Percentiles rank a stretch among this genome's conserved stretches.
phyloP scores from a whole-genome alignment of 2,113 vertebrate species.

The Laticauda colubrina region DNA sequence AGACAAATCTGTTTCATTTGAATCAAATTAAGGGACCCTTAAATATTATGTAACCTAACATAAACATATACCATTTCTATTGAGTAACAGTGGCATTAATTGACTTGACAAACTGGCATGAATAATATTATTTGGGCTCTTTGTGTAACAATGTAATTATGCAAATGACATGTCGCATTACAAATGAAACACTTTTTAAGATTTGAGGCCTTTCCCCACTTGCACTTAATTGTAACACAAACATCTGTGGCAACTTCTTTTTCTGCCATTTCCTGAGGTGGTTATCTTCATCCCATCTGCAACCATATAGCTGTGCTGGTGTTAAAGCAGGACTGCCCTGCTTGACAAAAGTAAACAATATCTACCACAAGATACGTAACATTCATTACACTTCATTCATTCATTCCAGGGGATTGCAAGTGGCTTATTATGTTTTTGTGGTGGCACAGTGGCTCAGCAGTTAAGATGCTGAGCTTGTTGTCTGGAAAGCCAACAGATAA shows the following conservation, averaged over 20 bases:
- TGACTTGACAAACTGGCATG: not conserved
- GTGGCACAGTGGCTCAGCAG: too few species aligned
- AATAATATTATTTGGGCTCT: not conserved
- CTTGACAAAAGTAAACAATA: not conserved
- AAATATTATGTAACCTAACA: not conserved
- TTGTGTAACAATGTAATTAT: not conserved
- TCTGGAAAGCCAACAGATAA: too few species aligned
- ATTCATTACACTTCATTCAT: not conserved
- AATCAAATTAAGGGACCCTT: not conserved
- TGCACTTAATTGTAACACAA: not conserved
- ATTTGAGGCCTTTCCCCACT: not conserved
- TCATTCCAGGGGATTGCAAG: not conserved
- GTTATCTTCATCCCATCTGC: not conserved
- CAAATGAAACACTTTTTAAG: not conserved
- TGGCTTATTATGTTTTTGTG: not conserved
- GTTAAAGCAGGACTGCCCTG: not conserved
- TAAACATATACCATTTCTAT: not conserved
- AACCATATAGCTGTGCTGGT: not conserved
- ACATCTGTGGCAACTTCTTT: not conserved
- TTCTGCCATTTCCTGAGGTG: not conserved
- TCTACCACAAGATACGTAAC: not conserved
- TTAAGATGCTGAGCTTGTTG: too few species aligned
- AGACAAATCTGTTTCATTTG: not conserved
- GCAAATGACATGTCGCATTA: not conserved
- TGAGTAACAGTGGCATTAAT: not conserved